Evolutionary conservation across 2,113 vertebrate species (phyloP), one percentile per base, ranked within the genome.

Genomic region (Symphodus melops): DNA sequence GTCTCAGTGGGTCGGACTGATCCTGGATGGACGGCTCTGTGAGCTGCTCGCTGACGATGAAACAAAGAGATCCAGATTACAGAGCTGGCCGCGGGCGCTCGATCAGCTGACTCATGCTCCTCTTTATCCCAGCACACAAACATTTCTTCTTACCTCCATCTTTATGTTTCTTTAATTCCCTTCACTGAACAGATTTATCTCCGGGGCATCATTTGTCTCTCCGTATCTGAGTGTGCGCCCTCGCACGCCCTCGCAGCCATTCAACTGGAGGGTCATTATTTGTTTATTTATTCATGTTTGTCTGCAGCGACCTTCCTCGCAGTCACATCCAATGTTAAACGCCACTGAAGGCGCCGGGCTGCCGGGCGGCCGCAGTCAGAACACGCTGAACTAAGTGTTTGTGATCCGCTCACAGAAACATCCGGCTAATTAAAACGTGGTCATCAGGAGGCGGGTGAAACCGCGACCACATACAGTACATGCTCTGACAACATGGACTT

Each of bases 231-330:
- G 16, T 28, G 28, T 17, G 44, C 28, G 21, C 6, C 42, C 25
- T 55, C 25, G n/a, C 60, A 5, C 33, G 17, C 42, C 1, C 44
- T 19, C n/a, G 9, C 57, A 21, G 8, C 21, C 19, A n/a, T 14
- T 41, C 8, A 39, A 41, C n/a, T 5, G 36, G 36, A 53, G 17
- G n/a, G n/a, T n/a, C n/a, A n/a, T n/a, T n/a, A n/a, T n/a, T n/a
- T n/a, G n/a, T n/a, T n/a, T 55, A 52, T 23, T 42, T 52, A n/a
- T 68, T 44, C 28, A 4, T 33, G 53, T 68, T 46, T 19, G 25
- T 44, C 37, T 56, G 53, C 39, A 36, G 53, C 12, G 37, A 68
- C 66, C 52, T 56, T 68, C 52, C 66, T 57, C 66, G 23, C 5
- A 46, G 53, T 46, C 53, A 68, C 53, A 56, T 8, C 52, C 51